phyloP scores from a whole-genome alignment of 2,888 invertebrate species.

The Clitarchus hookeri region DNA sequence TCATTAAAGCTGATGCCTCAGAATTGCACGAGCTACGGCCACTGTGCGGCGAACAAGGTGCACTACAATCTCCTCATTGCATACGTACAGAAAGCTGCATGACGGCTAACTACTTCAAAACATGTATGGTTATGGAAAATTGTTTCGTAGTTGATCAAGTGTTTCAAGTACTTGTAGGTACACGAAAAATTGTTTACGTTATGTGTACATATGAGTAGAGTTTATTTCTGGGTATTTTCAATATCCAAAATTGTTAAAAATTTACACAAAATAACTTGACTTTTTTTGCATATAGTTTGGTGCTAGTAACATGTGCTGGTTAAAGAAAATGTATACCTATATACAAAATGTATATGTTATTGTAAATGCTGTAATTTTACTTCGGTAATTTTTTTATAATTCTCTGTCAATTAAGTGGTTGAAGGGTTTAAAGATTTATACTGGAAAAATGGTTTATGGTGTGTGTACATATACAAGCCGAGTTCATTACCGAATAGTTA shows the following conservation, averaged over 20 bases:
- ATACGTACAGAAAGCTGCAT: slow-evolving; percentile 53
- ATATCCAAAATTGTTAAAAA: neutral
- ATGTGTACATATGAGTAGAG: neutral
- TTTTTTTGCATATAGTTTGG: no score
- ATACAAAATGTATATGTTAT: no score
- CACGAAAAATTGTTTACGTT: neutral
- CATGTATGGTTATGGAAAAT: neutral
- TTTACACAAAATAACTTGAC: neutral
- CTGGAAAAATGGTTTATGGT: no score
- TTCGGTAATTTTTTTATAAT: no score
- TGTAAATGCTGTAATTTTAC: no score
- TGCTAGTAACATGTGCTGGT: no score
- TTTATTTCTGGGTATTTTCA: neutral
- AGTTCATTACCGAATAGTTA: no score
- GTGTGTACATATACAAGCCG: no score
- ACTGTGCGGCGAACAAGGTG: slow-evolving; percentile 55
- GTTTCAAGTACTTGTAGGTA: neutral
- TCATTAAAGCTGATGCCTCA: slow-evolving; percentile 56
- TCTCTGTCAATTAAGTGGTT: no score
- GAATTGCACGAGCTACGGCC: slow-evolving; percentile 53
- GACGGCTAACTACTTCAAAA: neutral
- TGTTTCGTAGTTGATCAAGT: neutral
- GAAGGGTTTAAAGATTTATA: no score
- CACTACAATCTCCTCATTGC: slow-evolving; percentile 59
- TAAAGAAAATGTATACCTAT: no score